Evolutionary conservation across 2,888 invertebrate genomes (phyloP), one percentile per base, ranked within the genome.

Genomic region (Halocaridina rubra): DNA sequence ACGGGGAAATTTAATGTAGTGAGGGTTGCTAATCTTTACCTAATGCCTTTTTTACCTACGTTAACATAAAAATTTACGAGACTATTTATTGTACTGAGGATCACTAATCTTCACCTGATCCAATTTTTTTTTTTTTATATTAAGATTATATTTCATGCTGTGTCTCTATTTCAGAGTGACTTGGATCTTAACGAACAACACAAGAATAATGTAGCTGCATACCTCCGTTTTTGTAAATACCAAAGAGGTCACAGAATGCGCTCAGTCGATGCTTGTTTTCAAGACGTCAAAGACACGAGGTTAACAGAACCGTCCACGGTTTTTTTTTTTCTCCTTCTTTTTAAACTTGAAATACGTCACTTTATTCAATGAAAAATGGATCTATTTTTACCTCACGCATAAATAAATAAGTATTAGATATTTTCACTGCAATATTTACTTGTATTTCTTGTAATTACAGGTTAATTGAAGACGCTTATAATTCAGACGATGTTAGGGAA

Each of bases 191-290:
- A 61, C 33, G 77, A 72, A 10, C 86, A 86, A 30, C 88, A 88
- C 75, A 72, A 72, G 71, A 16, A 29, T 2, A 46, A 74, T 13
- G 67, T 88, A 67, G 32, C 67, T 0, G 67, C 77, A 10, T 88
- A 80, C 78, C 75, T 88, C 3, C 74, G 84, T 4, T 88, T 88
- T 81, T 77, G 67, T 32, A 75, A 74, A 27, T 81, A 81, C 57
- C 88, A 88, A 61, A 71, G 81, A 10, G 86, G 71, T 8, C 82
- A 88, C 27, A 39, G 84, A 10, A 71, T 88, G 16, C 84, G 86
- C 2, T 86, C 88, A 24, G 75, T 88, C 69, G 86, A 84, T 16
- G 88, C 86, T 19, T 82, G 81, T 59, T 84, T 84, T 74, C 79
- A 80, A 13, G 84, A 84, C 33, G 84, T 84, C 29, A 84, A 84